Base-by-base conservation (phyloP, 2,888 invertebrate genomes). In the Terebella lapidaria region DNA sequence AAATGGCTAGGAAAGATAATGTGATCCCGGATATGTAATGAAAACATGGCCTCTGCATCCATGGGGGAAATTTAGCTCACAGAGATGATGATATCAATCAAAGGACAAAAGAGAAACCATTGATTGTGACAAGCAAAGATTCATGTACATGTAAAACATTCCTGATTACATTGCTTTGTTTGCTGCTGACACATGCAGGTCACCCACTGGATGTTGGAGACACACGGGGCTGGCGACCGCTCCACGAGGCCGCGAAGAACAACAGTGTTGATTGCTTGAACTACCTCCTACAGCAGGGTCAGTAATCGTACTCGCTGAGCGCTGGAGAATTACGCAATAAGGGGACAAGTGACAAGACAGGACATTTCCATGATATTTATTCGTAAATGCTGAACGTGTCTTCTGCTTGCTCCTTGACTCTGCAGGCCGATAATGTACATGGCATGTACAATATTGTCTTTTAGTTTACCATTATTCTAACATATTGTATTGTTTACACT, bases 201-300 rank as follows among this genome's bases (percentile, higher is more conserved):
- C 68, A 71, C 29, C 72, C 77, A 18, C 73, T 77, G 28, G 79
- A 81, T 72, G 77, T 76, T 3, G 67, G 69, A 60, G 81, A 81
- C 64, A 81, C 80, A 64, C 65, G 79, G 57, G 81, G 81, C 1
- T 81, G 80, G 80, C 70, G 72, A 35, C 74, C 81, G n/a, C 56
- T 78, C 10, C 81, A 81, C 70, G 80, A 81, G 26, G 57, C 60
- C 22, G 42, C 57, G 26, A 26, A 52, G 15, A 54, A 64, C 74
- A 45, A 46, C 30, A 28, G 47, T 56, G 25, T 55, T 20, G 55
- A 59, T 29, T 56, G 55, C 47, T 47, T 59, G 22, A 22, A 22
- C n/a, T 55, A 47, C 24, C 47, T 60, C 35, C 24, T 54, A 3
- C 4, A 56, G 47, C 45, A 57, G 22, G 59, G 58, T 58, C 35